These are phyloP conservation scores for Hetaerina titia DNA, from an alignment of 2,888 invertebrate genomes.

Conservation along the genomic window DNA sequence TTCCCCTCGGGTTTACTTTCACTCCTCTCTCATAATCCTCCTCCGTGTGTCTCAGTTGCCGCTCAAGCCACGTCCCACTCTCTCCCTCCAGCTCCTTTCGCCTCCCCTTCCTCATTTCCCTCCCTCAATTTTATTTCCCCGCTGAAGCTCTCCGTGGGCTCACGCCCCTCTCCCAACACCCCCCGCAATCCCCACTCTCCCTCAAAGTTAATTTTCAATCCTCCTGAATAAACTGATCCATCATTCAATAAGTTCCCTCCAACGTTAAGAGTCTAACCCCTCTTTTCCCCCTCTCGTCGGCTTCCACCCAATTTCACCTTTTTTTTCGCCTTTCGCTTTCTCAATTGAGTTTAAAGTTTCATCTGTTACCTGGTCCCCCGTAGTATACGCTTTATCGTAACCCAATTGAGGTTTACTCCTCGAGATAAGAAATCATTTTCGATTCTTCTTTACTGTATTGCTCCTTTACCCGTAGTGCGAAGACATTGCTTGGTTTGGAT, in stretches of 20 bases:
- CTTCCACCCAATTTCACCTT: neutral
- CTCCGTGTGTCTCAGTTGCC: neutral
- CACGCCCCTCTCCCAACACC: neutral
- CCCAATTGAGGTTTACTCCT: neutral
- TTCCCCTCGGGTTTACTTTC: neutral
- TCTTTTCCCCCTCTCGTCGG: neutral
- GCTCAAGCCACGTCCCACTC: neutral
- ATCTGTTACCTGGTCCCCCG: neutral
- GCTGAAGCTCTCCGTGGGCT: neutral
- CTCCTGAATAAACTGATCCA: conserved; percentile 15
- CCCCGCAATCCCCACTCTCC: neutral
- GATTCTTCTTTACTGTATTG: no score
- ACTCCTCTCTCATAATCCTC: neutral
- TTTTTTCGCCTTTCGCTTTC: neutral
- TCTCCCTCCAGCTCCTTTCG: neutral
- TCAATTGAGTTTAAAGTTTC: conserved; percentile 26
- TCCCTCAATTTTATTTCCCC: neutral
- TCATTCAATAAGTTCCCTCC: conserved; percentile 18
- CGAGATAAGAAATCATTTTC: neutral
- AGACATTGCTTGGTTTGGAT: no score
- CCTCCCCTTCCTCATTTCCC: neutral
- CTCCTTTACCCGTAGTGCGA: no score
- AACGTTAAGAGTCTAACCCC: neutral
- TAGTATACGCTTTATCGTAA: neutral
- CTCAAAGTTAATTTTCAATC: conserved; percentile 32